Evolutionary conservation across 2,797 vertebrate species (phyloP).

Genomic region (Danionella dracula): DNA sequence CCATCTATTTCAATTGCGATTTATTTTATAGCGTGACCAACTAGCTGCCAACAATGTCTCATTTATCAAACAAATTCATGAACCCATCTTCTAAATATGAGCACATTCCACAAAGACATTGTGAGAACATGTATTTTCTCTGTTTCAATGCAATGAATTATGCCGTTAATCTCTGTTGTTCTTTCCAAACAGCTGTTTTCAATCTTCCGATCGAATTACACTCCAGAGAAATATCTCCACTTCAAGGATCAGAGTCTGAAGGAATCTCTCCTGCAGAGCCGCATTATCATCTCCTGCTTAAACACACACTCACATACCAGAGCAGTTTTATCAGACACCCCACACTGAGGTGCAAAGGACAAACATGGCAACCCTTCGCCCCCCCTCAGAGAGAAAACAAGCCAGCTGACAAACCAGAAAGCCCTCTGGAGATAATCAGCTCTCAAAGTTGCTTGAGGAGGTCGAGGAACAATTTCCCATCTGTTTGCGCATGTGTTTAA

Average conservation of each 20-base stretch:
- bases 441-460: neutral
- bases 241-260: neutral
- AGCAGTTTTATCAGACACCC: constrained; percentile 27
- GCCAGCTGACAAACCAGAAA: neutral
- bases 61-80: too few species aligned
- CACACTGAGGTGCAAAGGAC: constrained; percentile 37
- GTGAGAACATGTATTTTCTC: too few species aligned
- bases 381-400: constrained; percentile 10
- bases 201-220: neutral
- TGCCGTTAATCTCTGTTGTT: neutral
- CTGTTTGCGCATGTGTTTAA: neutral
- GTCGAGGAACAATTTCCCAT: neutral
- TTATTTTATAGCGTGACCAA: too few species aligned
- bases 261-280: constrained; percentile 4
- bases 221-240: constrained; percentile 14
- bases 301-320: constrained; percentile 5
- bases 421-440: constrained; percentile 1
- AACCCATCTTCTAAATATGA: too few species aligned
- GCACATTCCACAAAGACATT: too few species aligned
- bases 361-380: constrained; percentile 15
- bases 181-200: neutral
- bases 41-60: too few species aligned
- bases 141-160: too few species aligned
- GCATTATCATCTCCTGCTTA: constrained; percentile 1
- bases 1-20: too few species aligned